A percentile compares a stretch with the other conserved stretches of the same genome.
phyloP scores from a whole-genome alignment of 2,888 invertebrate genomes.

The Quadroppia sp. region DNA sequence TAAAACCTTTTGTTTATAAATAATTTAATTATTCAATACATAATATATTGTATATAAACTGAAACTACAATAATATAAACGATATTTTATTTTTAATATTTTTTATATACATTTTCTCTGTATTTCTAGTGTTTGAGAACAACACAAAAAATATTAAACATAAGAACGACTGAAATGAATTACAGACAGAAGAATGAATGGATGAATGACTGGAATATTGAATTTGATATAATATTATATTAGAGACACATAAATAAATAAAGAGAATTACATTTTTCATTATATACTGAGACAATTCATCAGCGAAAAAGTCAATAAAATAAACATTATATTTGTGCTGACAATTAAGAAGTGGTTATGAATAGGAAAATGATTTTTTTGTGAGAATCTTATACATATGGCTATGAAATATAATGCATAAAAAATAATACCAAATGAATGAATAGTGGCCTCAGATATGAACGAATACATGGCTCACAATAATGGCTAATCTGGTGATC shows the following conservation, averaged over 20 bases:
- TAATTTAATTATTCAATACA: not conserved
- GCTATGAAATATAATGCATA: too few species aligned
- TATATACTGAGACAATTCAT: too few species aligned
- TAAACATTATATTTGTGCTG: not conserved
- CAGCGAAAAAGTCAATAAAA: not conserved
- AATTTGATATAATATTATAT: not conserved
- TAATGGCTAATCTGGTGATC: slow-evolving; percentile 2
- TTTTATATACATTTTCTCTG: not conserved
- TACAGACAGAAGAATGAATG: not conserved
- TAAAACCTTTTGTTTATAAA: too few species aligned
- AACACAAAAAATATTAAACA: too few species aligned
- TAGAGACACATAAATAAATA: not conserved
- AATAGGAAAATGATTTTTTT: too few species aligned
- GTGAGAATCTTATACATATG: too few species aligned
- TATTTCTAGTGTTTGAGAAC: not conserved
- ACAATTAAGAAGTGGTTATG: not conserved
- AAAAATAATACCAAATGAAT: too few species aligned
- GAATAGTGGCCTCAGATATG: not conserved
- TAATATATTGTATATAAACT: not conserved
- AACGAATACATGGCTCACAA: not conserved
- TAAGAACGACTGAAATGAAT: not conserved
- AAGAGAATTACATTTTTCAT: not conserved
- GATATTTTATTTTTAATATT: too few species aligned
- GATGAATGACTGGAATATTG: not conserved
- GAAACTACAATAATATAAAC: too few species aligned